These are phyloP conservation scores for Lophochroa leadbeateri DNA, from an alignment of 2,113 vertebrate genomes.

Conservation along the genomic window DNA sequence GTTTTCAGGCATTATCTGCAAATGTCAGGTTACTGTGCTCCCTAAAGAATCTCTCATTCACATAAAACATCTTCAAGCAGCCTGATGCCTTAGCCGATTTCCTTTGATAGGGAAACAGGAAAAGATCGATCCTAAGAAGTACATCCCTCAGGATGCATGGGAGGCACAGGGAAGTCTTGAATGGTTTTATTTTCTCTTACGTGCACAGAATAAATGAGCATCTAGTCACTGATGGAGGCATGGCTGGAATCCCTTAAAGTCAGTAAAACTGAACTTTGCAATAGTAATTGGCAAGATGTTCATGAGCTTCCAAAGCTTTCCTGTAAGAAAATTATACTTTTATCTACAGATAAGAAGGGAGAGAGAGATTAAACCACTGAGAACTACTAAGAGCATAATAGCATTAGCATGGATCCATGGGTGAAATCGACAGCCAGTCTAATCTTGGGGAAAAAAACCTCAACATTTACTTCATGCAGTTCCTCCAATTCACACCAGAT, in stretches of 20 bases:
- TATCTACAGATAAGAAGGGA: not conserved
- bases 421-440: not conserved
- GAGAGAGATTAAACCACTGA: not conserved
- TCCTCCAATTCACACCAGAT: not conserved
- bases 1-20: not conserved
- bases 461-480: not conserved
- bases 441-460: not conserved
- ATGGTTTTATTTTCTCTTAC: not conserved
- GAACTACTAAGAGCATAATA: not conserved
- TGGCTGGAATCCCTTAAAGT: not conserved
- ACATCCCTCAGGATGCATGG: not conserved
- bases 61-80: not conserved
- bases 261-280: not conserved
- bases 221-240: not conserved
- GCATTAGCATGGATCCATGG: not conserved
- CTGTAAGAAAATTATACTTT: conserved; percentile 2
- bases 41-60: not conserved
- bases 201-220: not conserved
- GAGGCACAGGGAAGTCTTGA: not conserved
- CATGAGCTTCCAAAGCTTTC: not conserved
- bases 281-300: not conserved
- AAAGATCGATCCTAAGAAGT: not conserved
- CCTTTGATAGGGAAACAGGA: not conserved
- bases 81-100: not conserved
- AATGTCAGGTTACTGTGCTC: not conserved